These are phyloP conservation scores for Apodemus sylvaticus DNA, from an alignment of 2,113 vertebrate species.

Conservation along the genomic window DNA sequence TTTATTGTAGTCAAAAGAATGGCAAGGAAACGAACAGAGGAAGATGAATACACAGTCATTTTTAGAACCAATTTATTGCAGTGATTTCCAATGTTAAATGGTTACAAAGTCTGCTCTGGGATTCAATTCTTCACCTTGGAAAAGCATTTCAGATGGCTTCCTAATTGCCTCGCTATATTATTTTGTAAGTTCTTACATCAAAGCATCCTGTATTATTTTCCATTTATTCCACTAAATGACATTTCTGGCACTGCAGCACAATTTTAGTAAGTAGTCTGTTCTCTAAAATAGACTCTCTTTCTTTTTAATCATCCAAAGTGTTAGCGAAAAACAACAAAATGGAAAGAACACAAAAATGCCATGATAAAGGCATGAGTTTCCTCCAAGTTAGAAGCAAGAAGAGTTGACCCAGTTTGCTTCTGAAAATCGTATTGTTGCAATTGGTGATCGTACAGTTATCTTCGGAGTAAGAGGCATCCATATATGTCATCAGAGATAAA, in stretches of 20 bases:
- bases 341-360: neutral
- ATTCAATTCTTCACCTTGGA: slow-evolving; percentile 57
- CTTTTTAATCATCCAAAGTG: slow-evolving; percentile 46
- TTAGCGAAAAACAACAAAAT: slow-evolving; percentile 39
- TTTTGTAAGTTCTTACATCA: slow-evolving; percentile 57
- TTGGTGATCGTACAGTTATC: neutral
- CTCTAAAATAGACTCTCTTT: slow-evolving; percentile 44
- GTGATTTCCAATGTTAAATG: slow-evolving; percentile 3
- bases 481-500: neutral
- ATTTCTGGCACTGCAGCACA: slow-evolving; percentile 12
- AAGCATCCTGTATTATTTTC: slow-evolving; percentile 52
- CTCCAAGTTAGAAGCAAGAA: neutral
- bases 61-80: slow-evolving; percentile 20
- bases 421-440: neutral
- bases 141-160: slow-evolving; percentile 14
- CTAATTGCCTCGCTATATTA: slow-evolving; percentile 41
- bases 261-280: slow-evolving; percentile 41
- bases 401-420: neutral
- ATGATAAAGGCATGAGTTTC: neutral
- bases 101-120: slow-evolving; percentile 43
- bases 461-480: neutral
- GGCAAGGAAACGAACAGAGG: neutral
- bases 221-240: slow-evolving; percentile 41
- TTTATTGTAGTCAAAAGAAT: neutral
- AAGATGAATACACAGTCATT: neutral